Evolutionary conservation across 2,888 invertebrate species (phyloP), one percentile per base, ranked within the genome.

Genomic region (Epirrhoe alternata): DNA sequence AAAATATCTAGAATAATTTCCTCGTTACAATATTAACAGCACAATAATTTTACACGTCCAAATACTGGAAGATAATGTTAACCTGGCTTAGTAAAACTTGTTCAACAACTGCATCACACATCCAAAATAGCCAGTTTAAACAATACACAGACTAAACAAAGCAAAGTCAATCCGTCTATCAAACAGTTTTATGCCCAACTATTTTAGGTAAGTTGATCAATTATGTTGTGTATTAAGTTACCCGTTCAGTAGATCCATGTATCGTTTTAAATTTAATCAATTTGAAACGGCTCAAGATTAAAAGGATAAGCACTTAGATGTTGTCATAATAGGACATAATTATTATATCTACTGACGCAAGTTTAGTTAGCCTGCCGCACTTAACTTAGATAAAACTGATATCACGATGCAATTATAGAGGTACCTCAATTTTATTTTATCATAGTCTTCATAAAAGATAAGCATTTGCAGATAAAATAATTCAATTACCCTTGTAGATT

Each of bases 101-200:
- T 47, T 47, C 47, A 47, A 16, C 16, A 51, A 51, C 17, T 62
- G 74, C 64, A 63, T 74, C 68, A 70, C 70, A 73, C 68, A 77
- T 77, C 81, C 67, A 76, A 87, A 82, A 86, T 83, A 84, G 85
- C 81, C 74, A 61, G 72, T 73, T 83, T 79, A 83, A 85, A 86
- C 87, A 87, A 83, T 82, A 80, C 76, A 79, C 77, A 87, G 87
- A 86, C 87, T 88, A 88, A 88, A 88, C 87, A 88, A 80, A 75
- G 68, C 73, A 77, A 68, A 82, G 78, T 82, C 79, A 77, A 79
- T 82, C 79, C 75, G 78, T 84, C 78, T 76, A 78, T 81, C 77
- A 70, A 67, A 73, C 73, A 53, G 74, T 80, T 80, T 79, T 77
- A 78, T 78, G 68, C 71, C 71, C 49, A 65, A 72, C 73, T 74